Conservation (phyloP, 92 coral and sea anemone genomes). For the Phenganax subtilis region DNA sequence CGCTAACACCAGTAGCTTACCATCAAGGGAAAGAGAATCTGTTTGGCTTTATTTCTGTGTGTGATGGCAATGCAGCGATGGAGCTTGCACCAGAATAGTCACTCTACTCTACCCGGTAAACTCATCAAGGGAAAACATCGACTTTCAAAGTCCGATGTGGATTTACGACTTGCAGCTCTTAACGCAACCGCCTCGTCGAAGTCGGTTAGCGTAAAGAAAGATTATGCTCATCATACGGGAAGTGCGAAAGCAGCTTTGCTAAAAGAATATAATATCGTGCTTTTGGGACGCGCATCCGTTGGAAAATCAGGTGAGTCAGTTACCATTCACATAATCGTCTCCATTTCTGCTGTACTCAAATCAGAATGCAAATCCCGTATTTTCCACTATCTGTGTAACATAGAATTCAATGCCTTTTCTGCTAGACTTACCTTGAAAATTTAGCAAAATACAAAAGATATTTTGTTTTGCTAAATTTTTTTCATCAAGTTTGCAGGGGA, state of each 20-base stretch:
- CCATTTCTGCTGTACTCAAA: neutral
- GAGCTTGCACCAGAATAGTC: constrained; percentile 4
- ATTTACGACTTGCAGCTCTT: neutral
- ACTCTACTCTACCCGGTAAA: constrained; percentile 3
- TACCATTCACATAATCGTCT: neutral
- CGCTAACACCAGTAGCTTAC: too few relatives aligned
- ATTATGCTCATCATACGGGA: neutral
- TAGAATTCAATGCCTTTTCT: too few relatives aligned
- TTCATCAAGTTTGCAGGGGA: too few relatives aligned
- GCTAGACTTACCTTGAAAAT: too few relatives aligned
- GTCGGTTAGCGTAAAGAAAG: neutral
- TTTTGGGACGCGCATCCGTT: constrained; percentile 11
- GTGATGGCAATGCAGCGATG: constrained; percentile 12
- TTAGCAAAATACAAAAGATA: too few relatives aligned
- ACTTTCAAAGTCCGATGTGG: neutral
- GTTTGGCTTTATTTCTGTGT: too few relatives aligned
- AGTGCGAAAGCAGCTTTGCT: neutral
- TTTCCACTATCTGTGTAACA: neutral
- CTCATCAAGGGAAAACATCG: neutral
- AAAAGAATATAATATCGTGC: constrained; percentile 12
- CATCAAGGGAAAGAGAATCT: too few relatives aligned
- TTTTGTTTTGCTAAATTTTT: too few relatives aligned
- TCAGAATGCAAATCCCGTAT: neutral
- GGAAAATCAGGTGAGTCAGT: constrained; percentile 6
- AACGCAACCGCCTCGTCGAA: neutral